phyloP scores from a whole-genome alignment of 2,888 invertebrate species.

The Busseola fusca region DNA sequence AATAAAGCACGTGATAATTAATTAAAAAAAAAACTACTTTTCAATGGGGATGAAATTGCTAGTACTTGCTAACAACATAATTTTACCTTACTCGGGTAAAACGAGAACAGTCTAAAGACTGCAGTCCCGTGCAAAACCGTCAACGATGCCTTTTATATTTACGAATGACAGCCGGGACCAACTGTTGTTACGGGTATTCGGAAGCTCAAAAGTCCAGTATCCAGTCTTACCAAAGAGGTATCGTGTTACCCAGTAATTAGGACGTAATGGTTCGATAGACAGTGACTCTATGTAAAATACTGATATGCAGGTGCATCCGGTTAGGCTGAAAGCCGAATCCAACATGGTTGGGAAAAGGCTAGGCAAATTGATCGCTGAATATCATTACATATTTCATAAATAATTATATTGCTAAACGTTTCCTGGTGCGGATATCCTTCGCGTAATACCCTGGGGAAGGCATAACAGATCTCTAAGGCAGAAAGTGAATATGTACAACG shows the following conservation, averaged over 20 bases:
- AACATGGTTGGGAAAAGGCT: neutral
- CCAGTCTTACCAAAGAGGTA: neutral
- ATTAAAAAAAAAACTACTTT: no score
- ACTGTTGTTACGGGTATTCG: neutral
- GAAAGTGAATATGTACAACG: conserved; percentile 21
- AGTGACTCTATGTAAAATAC: neutral
- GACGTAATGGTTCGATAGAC: neutral
- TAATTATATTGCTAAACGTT: conserved; percentile 2
- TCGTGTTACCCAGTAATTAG: no score
- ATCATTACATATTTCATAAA: conserved; percentile 2
- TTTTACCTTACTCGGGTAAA: no score
- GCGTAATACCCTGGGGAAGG: conserved; percentile 10
- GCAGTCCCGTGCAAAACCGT: no score
- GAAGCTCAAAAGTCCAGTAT: no score
- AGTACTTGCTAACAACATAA: no score
- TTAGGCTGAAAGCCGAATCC: neutral
- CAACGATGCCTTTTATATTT: no score
- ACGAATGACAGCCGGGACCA: no score
- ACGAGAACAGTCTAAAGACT: no score
- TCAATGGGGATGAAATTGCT: no score
- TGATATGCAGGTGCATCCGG: neutral
- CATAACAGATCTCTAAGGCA: conserved; percentile 2
- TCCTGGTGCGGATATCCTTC: conserved; percentile 23
- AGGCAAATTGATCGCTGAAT: neutral
- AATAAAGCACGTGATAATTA: no score